These are phyloP conservation scores for Colinus virginianus DNA, from an alignment of 2,113 vertebrate genomes.

Conservation along the genomic window DNA sequence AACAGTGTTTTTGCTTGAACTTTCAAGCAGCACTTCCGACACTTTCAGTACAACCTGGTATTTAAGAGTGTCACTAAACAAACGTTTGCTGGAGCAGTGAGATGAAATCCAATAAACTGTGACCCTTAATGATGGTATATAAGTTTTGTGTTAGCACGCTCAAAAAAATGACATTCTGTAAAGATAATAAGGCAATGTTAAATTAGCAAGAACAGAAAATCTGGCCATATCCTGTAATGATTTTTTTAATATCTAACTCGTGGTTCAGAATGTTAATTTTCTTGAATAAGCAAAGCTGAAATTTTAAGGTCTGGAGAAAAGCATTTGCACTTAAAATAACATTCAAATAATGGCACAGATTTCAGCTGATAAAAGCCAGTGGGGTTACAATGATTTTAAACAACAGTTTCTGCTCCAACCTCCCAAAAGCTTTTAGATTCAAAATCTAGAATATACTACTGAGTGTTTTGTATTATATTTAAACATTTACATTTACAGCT, in stretches of 20 bases:
- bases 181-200: constrained; percentile 34
- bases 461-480: neutral
- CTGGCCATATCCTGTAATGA: neutral
- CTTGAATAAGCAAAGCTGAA: constrained; percentile 30
- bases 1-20: neutral
- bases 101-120: constrained; percentile 51
- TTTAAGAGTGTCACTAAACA: constrained; percentile 23
- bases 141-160: constrained; percentile 21
- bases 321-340: neutral
- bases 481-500: neutral
- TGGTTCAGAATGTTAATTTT: constrained; percentile 47
- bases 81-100: constrained; percentile 48
- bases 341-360: neutral
- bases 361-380: neutral
- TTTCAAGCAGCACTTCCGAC: constrained; percentile 43
- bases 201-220: constrained; percentile 34
- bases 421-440: neutral
- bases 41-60: neutral
- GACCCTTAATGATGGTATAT: constrained; percentile 35
- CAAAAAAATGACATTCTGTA: neutral
- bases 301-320: constrained; percentile 9
- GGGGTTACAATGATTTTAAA: neutral
- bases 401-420: neutral
- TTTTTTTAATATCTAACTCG: constrained; percentile 29
- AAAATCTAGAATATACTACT: neutral